These are phyloP conservation scores for Busseola fusca DNA, from an alignment of 2,888 invertebrate species.

Conservation along the genomic window DNA sequence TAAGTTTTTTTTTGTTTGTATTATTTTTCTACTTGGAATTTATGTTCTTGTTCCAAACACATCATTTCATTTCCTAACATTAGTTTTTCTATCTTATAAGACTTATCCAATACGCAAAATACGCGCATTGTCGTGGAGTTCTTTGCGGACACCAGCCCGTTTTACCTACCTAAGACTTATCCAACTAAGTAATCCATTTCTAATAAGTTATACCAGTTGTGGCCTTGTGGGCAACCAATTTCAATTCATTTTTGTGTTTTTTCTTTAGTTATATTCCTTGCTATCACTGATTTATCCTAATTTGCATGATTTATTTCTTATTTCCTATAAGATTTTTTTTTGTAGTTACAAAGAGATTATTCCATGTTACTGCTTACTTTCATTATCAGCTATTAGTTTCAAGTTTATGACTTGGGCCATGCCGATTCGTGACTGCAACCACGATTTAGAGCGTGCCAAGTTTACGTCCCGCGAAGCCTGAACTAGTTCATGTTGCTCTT, in stretches of 20 bases:
- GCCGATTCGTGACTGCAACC: constrained; percentile 75
- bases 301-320: no score
- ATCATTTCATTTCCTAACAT: not conserved
- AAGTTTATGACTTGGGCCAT: constrained; percentile 65
- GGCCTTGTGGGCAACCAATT: not conserved
- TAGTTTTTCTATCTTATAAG: not conserved
- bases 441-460: constrained; percentile 77
- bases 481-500: constrained; percentile 77
- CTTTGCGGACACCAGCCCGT: no score
- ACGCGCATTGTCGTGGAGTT: no score
- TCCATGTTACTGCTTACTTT: not conserved
- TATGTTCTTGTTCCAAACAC: not conserved
- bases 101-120: no score
- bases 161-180: no score
- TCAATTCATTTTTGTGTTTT: not conserved
- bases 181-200: not conserved
- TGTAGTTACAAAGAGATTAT: not conserved
- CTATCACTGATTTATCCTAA: not conserved
- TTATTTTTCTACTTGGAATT: not conserved
- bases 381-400: no score
- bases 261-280: rapidly evolving
- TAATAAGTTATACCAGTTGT: not conserved
- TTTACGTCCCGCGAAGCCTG: constrained; percentile 74
- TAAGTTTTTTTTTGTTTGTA: not conserved
- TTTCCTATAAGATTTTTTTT: no score